Evolutionary conservation across 2,888 invertebrate species (phyloP).

Genomic region (Campoletis raptor): DNA sequence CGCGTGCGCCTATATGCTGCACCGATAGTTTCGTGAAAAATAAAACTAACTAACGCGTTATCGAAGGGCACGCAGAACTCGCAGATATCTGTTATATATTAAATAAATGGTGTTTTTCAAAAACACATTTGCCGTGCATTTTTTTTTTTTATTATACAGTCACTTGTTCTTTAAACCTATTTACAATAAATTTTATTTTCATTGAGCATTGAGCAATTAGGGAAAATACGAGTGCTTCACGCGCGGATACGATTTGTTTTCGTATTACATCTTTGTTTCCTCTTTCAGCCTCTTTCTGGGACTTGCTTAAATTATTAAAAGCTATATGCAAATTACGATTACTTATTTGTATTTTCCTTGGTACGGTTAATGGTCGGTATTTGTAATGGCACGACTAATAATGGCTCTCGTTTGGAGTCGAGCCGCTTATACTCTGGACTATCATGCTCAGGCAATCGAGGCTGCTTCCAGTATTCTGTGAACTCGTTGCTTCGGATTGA

Average conservation of each 20-base stretch:
- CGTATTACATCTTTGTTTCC: not conserved
- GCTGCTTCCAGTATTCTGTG: constrained; percentile 86
- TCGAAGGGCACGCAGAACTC: not conserved
- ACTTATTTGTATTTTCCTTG: constrained; percentile 14
- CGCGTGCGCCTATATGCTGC: too few species aligned
- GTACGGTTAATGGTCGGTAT: constrained; percentile 38
- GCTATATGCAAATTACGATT: constrained; percentile 58
- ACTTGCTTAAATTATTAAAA: constrained; percentile 57
- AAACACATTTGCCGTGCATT: not conserved
- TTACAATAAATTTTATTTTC: constrained; percentile 53
- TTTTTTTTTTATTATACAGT: constrained; percentile 44
- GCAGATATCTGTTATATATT: not conserved
- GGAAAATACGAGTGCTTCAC: constrained; percentile 38
- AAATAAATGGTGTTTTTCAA: not conserved
- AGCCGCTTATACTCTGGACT: constrained; percentile 89
- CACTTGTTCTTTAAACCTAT: constrained; percentile 46
- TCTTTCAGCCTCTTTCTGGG: constrained; percentile 9
- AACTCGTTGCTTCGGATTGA: constrained; percentile 74
- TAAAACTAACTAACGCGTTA: too few species aligned
- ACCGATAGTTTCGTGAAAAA: too few species aligned
- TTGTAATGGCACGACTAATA: constrained; percentile 77
- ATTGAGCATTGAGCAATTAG: constrained; percentile 48
- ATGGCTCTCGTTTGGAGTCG: constrained; percentile 79
- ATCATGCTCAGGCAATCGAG: constrained; percentile 90
- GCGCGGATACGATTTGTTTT: constrained; percentile 30